Percentiles rank a stretch among this genome's conserved stretches.
phyloP scores from a whole-genome alignment of 2,888 invertebrate species.

The Clanis bilineata region DNA sequence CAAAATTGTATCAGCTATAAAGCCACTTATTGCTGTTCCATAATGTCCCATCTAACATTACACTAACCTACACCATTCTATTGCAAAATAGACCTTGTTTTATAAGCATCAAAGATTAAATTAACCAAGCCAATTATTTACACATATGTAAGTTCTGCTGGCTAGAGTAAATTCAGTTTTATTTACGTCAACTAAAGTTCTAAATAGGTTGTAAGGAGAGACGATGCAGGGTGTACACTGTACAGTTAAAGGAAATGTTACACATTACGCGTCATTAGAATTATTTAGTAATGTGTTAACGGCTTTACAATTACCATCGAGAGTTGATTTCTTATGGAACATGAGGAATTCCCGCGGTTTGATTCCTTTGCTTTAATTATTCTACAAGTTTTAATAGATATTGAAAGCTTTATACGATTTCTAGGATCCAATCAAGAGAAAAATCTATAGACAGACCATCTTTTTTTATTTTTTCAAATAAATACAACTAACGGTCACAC shows the following conservation, averaged over 20 bases:
- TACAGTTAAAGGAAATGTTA: constrained; percentile 33
- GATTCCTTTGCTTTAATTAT: too few species aligned
- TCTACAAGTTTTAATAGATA: too few species aligned
- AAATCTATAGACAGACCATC: too few species aligned
- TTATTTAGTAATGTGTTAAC: constrained; percentile 15
- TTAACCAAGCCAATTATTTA: neutral
- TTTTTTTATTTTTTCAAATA: too few species aligned
- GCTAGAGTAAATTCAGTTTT: neutral
- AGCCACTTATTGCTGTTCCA: neutral
- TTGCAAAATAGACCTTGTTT: neutral
- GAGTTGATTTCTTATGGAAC: neutral
- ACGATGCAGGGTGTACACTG: constrained; percentile 16
- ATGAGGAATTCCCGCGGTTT: neutral
- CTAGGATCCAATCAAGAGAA: too few species aligned
- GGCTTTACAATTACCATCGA: neutral
- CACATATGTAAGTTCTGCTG: neutral
- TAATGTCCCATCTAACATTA: neutral
- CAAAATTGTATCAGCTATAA: constrained; percentile 11
- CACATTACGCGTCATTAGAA: constrained; percentile 32
- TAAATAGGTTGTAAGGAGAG: neutral
- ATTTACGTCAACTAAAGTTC: neutral
- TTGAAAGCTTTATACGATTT: too few species aligned
- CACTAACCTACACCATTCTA: neutral
- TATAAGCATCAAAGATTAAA: neutral
- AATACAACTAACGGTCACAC: too few species aligned